Percentiles rank a stretch among this genome's conserved stretches.
These are phyloP conservation scores for Heteromurus nitidus DNA, from an alignment of 2,888 invertebrate species.

Conservation along the genomic window DNA sequence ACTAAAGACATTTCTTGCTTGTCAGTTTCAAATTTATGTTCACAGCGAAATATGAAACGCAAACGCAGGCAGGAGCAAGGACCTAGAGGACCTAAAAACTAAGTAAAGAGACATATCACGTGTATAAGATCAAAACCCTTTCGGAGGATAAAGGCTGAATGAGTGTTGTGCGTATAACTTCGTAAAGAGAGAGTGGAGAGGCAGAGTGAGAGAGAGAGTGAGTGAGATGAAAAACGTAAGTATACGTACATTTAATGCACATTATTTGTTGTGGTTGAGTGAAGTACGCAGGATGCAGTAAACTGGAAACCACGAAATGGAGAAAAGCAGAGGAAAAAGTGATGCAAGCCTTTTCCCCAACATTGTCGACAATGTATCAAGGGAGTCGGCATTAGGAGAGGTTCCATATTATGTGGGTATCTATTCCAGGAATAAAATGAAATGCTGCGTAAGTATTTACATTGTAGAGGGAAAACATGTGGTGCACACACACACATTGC, in stretches of 20 bases:
- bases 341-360: too few species aligned
- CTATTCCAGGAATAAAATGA: too few species aligned
- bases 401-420: too few species aligned
- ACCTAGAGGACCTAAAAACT: too few species aligned
- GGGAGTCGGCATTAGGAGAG: too few species aligned
- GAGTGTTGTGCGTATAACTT: background rate
- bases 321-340: conserved; percentile 18
- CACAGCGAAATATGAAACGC: background rate
- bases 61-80: background rate
- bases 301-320: conserved; percentile 61
- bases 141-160: background rate
- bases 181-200: background rate
- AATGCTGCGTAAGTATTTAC: too few species aligned
- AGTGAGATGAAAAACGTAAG: conserved; percentile 17
- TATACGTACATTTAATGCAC: conserved; percentile 45
- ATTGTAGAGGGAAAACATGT: too few species aligned
- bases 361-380: too few species aligned
- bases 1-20: background rate
- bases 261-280: conserved; percentile 63
- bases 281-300: conserved; percentile 58
- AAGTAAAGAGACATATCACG: background rate
- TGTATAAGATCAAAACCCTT: background rate
- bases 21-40: conserved; percentile 33
- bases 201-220: background rate
- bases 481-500: too few species aligned